Evolutionary conservation across 1,140 invertebrate species (phyloP), one percentile per base, ranked within the genome.

Genomic region (Pectinophora gossypiella): DNA sequence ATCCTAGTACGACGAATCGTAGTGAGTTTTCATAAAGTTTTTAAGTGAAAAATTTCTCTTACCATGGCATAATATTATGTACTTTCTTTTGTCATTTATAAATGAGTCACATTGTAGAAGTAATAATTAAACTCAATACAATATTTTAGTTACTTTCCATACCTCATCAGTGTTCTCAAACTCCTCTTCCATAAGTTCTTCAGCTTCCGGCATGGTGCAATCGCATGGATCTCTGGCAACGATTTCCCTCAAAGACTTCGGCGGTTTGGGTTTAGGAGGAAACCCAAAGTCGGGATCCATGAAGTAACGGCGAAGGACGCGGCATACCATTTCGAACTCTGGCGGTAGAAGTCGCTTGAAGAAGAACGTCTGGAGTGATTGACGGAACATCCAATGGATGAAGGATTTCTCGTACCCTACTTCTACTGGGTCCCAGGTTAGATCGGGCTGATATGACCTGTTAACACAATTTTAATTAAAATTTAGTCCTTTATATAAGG

Each of bases 351-450:
- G 54, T 23, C 54, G 65, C 36, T 71, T 81, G 1, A 20, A 46
- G 0, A 86, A 48, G 5, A 64, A 21, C 1, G 71, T 61, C 21
- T 85, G 72, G 9, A 86, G 60, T 0, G 83, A 77, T 61, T 80
- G 70, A 48, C 75, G 61, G 50, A 86, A 86, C 83, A 86, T 86
- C 80, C 81, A 84, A 45, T 86, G 79, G 0, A 77, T 19, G 6
- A 76, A 56, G 48, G 45, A 12, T 50, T 68, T 73, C 1, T 75
- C 51, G 13, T 77, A 78, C 4, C 80, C 77, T 0, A 78, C 68
- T n/a, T 68, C 50, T 48, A 74, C 40, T 3, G 36, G 6, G 21
- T 78, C 59, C 83, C 83, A 86, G n/a, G 56, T 20, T 22, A 86
- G 58, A 47, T 86, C 83, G 12, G 81, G 79, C 52, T 71, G 65